phyloP scores from a whole-genome alignment of 1,140 invertebrate genomes.

The Drosophila saltans region DNA sequence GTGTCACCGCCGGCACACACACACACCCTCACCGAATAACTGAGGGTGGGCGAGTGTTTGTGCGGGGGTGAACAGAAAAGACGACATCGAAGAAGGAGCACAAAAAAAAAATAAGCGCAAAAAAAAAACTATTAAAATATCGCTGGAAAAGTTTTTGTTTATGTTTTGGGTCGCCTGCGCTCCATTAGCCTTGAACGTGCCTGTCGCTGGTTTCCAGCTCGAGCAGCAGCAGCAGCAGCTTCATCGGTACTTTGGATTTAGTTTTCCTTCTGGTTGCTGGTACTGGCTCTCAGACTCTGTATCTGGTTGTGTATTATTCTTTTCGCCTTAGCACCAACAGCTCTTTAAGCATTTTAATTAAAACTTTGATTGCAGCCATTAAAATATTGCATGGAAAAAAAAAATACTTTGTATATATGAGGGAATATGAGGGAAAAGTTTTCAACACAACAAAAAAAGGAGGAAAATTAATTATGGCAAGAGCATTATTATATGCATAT shows the following conservation, averaged over 20 bases:
- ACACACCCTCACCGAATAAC: constrained; percentile 11
- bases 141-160: constrained; percentile 74
- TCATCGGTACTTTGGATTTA: constrained; percentile 43
- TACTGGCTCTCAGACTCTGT: background rate
- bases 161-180: constrained; percentile 70
- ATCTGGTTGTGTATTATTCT: constrained; percentile 1
- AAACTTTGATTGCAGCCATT: constrained; percentile 75
- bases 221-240: background rate
- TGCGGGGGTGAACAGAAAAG: background rate
- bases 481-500: background rate
- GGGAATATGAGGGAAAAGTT: constrained; percentile 10
- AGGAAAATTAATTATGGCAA: background rate
- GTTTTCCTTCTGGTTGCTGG: constrained; percentile 51
- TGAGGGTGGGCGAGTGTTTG: background rate
- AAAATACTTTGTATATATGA: constrained; percentile 9
- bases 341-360: constrained; percentile 75
- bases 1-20: constrained; percentile 70
- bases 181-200: constrained; percentile 71
- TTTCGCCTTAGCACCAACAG: constrained; percentile 17
- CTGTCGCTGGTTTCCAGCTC: constrained; percentile 29
- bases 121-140: constrained; percentile 75
- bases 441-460: background rate
- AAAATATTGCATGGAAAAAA: constrained; percentile 40
- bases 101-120: background rate
- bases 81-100: constrained; percentile 1